These are phyloP conservation scores for Diceros bicornis DNA, from an alignment of 2,797 vertebrate species.

Conservation along the genomic window DNA sequence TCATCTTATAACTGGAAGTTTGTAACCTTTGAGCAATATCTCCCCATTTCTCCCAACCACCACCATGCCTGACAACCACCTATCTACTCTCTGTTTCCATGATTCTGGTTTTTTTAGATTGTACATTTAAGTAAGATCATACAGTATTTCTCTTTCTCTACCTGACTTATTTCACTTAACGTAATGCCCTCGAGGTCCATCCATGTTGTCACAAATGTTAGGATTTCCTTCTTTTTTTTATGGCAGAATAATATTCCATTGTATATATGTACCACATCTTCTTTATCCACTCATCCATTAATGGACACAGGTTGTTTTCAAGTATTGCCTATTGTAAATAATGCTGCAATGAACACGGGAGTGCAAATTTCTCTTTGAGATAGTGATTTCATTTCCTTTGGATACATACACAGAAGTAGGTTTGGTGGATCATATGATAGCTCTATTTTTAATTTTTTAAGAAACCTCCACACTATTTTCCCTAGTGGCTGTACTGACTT, in stretches of 20 bases:
- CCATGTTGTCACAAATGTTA: background rate
- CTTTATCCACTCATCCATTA: background rate
- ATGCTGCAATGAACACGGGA: background rate
- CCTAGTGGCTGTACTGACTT: background rate
- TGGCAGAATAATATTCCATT: background rate
- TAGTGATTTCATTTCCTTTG: background rate
- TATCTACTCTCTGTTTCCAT: background rate
- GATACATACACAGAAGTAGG: background rate
- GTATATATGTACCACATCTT: background rate
- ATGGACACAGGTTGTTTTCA: background rate
- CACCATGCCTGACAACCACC: background rate
- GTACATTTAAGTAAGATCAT: background rate
- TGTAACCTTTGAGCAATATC: background rate
- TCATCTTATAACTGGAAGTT: background rate
- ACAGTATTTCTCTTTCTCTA: background rate
- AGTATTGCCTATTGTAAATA: background rate
- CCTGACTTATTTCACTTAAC: background rate
- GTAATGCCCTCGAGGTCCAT: background rate
- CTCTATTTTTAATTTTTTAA: background rate
- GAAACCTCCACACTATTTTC: background rate
- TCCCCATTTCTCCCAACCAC: background rate
- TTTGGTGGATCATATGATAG: background rate
- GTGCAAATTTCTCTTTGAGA: background rate
- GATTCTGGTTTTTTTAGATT: background rate
- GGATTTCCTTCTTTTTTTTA: background rate